Evolutionary conservation across 2,888 invertebrate genomes (phyloP).

Genomic region (Lacanobia oleracea): DNA sequence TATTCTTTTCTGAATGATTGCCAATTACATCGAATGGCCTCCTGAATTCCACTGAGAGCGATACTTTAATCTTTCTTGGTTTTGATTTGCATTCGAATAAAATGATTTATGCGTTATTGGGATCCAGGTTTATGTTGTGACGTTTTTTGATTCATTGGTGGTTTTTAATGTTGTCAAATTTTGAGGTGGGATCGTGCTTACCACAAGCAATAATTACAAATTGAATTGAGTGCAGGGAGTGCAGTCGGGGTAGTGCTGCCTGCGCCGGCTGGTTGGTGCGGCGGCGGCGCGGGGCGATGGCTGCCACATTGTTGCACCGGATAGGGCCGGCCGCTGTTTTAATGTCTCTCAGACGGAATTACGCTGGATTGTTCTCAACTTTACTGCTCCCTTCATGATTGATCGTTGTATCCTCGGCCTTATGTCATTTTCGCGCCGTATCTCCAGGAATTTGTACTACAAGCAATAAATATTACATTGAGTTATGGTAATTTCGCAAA

Average conservation of each 20-base stretch:
- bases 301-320: constrained; percentile 89
- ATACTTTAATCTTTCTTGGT: constrained; percentile 82
- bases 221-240: constrained; percentile 36
- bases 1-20: constrained; percentile 89
- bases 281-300: constrained; percentile 50
- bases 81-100: constrained; percentile 86
- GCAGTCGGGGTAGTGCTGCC: constrained; percentile 15
- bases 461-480: constrained; percentile 86
- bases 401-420: constrained; percentile 90
- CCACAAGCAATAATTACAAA: constrained; percentile 43
- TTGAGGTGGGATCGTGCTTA: constrained; percentile 19
- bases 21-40: constrained; percentile 90
- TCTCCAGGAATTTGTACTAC: constrained; percentile 87
- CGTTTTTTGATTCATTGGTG: constrained; percentile 60
- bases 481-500: constrained; percentile 85
- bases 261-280: constrained; percentile 10
- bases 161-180: constrained; percentile 61
- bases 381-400: constrained; percentile 89
- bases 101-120: constrained; percentile 87
- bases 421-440: constrained; percentile 89
- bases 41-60: constrained; percentile 86
- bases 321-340: constrained; percentile 89
- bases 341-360: constrained; percentile 90
- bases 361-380: constrained; percentile 90
- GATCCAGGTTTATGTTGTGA: constrained; percentile 72